phyloP scores from a whole-genome alignment of 2,113 vertebrate genomes.

The Zosterops japonicus region DNA sequence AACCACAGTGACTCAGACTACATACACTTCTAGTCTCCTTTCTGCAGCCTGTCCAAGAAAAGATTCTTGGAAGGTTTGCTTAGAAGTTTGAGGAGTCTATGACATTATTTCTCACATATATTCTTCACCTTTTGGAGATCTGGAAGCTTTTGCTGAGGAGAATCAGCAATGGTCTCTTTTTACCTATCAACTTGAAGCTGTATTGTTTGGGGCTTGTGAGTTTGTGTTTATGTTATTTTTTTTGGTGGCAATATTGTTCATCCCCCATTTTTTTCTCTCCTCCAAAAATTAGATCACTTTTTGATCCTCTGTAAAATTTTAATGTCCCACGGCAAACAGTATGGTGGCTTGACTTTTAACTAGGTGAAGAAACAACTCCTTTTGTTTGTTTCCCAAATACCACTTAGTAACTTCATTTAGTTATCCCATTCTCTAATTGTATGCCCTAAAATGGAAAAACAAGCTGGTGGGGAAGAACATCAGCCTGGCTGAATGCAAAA shows the following conservation, averaged over 20 bases:
- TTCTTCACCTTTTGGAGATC: not conserved
- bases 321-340: not conserved
- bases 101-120: not conserved
- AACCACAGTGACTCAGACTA: not conserved
- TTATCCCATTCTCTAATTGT: not conserved
- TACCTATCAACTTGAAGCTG: not conserved
- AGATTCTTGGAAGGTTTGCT: not conserved
- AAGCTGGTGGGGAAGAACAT: not conserved
- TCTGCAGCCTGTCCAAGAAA: not conserved
- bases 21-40: not conserved
- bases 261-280: not conserved
- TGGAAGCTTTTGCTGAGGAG: not conserved
- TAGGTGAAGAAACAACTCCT: not conserved
- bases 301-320: not conserved
- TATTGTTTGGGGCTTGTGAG: not conserved
- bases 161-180: not conserved
- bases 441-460: not conserved
- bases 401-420: not conserved
- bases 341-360: not conserved
- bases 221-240: not conserved
- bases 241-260: not conserved
- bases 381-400: not conserved
- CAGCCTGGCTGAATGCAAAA: not conserved
- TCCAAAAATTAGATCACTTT: not conserved
- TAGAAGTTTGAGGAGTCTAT: not conserved